Evolutionary conservation across 2,888 invertebrate species (phyloP), one percentile per base, ranked within the genome.

Genomic region (Perizoma affinitatum): DNA sequence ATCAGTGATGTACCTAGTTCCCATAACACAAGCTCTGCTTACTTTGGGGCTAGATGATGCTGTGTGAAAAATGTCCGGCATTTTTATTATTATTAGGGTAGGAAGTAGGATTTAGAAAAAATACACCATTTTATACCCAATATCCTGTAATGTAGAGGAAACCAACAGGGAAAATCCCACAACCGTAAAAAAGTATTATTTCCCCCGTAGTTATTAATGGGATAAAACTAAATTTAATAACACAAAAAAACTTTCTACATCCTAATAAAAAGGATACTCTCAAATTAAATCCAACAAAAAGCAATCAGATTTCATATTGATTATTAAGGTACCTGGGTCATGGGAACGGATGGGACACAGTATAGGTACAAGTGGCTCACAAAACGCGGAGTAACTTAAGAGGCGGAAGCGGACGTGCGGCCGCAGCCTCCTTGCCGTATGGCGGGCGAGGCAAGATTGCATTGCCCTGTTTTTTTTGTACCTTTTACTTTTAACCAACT

Each of bases 401-500:
- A 73, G 75, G 74, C 84, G 88, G 88, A 87, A 83, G 74, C 83
- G 87, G 88, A 87, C 78, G 83, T 68, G 65, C 71, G 74, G 78
- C 87, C 87, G 75, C 88, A 88, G 85, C 81, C 81, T 80, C 80
- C 68, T 55, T 50, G 58, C 56, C 54, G 42, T 53, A 55, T 63
- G 67, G 46, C 62, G 58, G 60, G 34, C 34, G 34, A 45, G 22
- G 33, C 44, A 11, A 6, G 5, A 44, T 38, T 5, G 42, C 4
- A 33, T 48, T 7, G 57, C 58, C 54, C 57, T 45, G 35, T 47
- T 47, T 56, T 47, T 56, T 61, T 56, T 47, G 35, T 35, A 53
- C 47, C 55, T 61, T 44, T 44, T 11, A 44, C 7, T 38, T 38
- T 5, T 4, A 7, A 38, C 7, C 7, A 1, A 38, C 7, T 38